These are phyloP conservation scores for Ditula angustiorana DNA, from an alignment of 2,888 invertebrate genomes.

Conservation along the genomic window DNA sequence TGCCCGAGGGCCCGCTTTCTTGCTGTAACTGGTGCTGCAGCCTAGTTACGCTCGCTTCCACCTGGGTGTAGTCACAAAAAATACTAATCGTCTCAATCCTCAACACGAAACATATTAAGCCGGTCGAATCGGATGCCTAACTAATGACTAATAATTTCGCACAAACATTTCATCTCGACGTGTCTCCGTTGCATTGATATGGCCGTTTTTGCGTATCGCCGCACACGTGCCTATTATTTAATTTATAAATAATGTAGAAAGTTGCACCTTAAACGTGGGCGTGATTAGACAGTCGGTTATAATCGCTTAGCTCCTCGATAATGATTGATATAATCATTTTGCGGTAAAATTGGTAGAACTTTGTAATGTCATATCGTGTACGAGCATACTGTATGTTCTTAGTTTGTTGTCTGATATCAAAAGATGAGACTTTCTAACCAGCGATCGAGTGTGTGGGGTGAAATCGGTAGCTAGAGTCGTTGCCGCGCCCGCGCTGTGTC, in stretches of 20 bases:
- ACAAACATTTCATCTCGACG: conserved; percentile 23
- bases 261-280: conserved; percentile 11
- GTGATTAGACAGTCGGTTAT: conserved; percentile 17
- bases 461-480: conserved; percentile 63
- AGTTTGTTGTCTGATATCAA: conserved; percentile 63
- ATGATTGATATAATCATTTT: conserved; percentile 27
- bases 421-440: conserved; percentile 75
- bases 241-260: conserved; percentile 36
- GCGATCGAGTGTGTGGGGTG: conserved; percentile 73
- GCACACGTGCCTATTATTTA: conserved; percentile 30
- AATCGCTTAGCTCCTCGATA: conserved; percentile 19
- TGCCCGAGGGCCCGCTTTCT: conserved; percentile 78
- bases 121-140: conserved; percentile 39
- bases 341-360: conserved; percentile 17
- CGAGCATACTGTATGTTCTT: conserved; percentile 25
- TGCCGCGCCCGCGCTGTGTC: conserved; percentile 34
- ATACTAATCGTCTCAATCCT: conserved; percentile 48
- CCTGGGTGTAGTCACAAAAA: conserved; percentile 63
- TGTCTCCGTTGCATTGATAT: conserved; percentile 6
- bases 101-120: conserved; percentile 41
- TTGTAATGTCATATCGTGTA: conserved; percentile 31
- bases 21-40: conserved; percentile 57
- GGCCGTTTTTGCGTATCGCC: conserved; percentile 9
- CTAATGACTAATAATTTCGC: conserved; percentile 43
- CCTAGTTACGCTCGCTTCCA: conserved; percentile 66